Base-by-base conservation (phyloP, 2,888 invertebrate species). In the Cryptocephalus primarius region DNA sequence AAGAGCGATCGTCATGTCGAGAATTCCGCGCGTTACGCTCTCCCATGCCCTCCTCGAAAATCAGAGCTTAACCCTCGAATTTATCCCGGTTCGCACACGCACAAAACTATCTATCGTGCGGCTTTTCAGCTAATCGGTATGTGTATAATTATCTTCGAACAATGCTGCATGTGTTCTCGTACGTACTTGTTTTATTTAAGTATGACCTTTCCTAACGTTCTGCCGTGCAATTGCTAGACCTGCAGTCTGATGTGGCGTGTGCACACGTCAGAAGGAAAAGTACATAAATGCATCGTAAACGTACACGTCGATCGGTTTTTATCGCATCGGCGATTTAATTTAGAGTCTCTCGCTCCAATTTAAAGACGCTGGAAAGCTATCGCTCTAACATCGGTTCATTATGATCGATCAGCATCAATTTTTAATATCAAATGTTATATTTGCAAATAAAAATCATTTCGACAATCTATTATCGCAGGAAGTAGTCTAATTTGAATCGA, bases 201-300 rank as follows among this genome's bases (percentile, higher is more conserved):
- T 60, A 55, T 64, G 62, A 63, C 63, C 64, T 63, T 63, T 62
- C 61, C 56, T 58, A 61, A 64, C 61, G 52, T 59, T 60, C 55
- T 48, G 48, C 54, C 51, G 47, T 56, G 53, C 55, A 51, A 48
- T 47, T 51, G 55, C 56, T 50, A 64, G 62, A 64, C 63, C 57
- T 56, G 45, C 48, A 52, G 63, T 62, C 61, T 57, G 22, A 22
- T 22, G 22, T 22, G 22, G 22, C 22, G 22, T 22, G 22, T 22
- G 22, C 22, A 22, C 6, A 22, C 22, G 22, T 22, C 22, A 22
- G 22, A 22, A 6, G 22, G 22, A 22, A 22, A 22, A 22, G 22
- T 22, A 22, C 22, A 22, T 22, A 22, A 22, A 22, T n/a, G n/a
- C n/a, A n/a, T 4, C 22, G 22, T 22, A 6, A 22, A 22, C 22